Conservation (phyloP, 2,113 vertebrate species). For the Morone chrysops region DNA sequence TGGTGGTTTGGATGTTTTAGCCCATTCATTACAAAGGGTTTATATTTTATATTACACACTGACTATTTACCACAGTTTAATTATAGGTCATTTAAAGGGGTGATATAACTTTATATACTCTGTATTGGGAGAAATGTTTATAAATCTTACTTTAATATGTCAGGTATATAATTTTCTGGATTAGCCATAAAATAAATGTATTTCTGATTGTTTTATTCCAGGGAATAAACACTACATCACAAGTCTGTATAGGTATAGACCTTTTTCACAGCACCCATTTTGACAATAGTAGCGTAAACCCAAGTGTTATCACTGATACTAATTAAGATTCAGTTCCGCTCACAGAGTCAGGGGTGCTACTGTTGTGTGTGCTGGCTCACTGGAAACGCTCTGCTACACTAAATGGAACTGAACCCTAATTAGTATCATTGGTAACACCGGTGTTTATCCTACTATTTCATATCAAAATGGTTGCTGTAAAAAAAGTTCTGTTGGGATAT, state of each 20-base stretch:
- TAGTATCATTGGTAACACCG: too few species aligned
- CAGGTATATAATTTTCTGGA: neutral
- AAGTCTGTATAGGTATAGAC: neutral
- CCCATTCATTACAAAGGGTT: neutral
- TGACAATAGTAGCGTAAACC: too few species aligned
- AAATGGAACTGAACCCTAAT: too few species aligned
- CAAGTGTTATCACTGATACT: too few species aligned
- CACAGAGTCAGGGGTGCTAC: too few species aligned
- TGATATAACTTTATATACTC: neutral
- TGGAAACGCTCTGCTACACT: too few species aligned
- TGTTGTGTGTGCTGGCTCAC: too few species aligned
- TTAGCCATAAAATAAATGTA: neutral
- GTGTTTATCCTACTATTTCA: too few species aligned
- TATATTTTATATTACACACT: neutral
- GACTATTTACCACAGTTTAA: neutral
- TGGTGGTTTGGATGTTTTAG: neutral
- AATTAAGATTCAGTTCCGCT: too few species aligned
- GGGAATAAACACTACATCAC: neutral
- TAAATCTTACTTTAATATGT: neutral
- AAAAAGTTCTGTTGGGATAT: neutral
- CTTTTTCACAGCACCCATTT: too few species aligned
- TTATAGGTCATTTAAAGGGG: neutral
- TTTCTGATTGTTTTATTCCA: too few species aligned
- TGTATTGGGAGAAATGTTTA: neutral
- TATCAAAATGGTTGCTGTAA: too few species aligned